Conservation (phyloP, 2,113 vertebrate genomes). For the Balaeniceps rex region DNA sequence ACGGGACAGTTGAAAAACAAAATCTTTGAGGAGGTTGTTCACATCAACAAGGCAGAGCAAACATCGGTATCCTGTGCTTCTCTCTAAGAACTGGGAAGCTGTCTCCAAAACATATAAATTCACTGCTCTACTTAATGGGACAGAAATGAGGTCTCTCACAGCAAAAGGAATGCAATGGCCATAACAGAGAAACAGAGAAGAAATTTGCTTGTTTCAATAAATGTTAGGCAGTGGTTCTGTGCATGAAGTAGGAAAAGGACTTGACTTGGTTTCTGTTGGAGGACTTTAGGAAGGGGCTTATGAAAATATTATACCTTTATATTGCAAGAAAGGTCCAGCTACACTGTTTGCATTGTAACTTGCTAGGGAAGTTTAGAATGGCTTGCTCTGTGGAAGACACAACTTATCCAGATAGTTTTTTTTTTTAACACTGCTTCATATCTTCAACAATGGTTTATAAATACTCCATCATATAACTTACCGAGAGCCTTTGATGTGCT, state of each 20-base stretch:
- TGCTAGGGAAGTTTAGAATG: not conserved
- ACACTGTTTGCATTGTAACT: not conserved
- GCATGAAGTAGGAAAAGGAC: not conserved
- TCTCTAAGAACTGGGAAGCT: not conserved
- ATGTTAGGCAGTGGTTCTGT: not conserved
- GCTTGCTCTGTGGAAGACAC: not conserved
- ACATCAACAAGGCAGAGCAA: not conserved
- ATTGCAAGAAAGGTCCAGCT: not conserved
- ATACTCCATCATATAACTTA: constrained; percentile 59
- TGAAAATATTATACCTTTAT: not conserved
- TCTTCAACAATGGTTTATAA: not conserved
- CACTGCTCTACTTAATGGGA: not conserved
- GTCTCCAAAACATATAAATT: not conserved
- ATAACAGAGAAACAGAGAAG: not conserved
- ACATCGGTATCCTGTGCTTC: not conserved
- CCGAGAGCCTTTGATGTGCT: constrained; percentile 82
- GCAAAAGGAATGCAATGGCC: not conserved
- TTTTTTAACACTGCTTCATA: not conserved
- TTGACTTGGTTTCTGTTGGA: not conserved
- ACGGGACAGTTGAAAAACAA: not conserved
- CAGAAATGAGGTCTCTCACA: not conserved
- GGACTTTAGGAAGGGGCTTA: not conserved
- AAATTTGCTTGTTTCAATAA: not conserved
- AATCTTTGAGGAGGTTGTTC: not conserved
- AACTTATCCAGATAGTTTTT: not conserved